Conservation (phyloP, 2,797 vertebrate genomes). For the Diceros bicornis region DNA sequence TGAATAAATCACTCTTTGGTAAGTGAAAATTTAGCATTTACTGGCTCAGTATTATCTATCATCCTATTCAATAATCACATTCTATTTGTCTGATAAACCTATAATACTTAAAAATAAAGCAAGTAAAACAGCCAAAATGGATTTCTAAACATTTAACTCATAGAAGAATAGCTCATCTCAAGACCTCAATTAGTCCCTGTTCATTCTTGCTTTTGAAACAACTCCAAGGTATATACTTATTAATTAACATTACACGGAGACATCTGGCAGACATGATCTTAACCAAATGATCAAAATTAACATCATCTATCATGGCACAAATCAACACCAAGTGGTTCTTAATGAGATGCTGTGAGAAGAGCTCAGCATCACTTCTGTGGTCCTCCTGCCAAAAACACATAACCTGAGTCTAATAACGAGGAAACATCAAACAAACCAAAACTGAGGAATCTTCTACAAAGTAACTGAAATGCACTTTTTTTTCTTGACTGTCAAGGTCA, state of each 20-base stretch:
- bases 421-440: conserved; percentile 18
- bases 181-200: not conserved
- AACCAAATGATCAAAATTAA: conserved; percentile 5
- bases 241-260: not conserved
- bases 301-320: not conserved
- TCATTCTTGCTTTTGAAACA: not conserved
- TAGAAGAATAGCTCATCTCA: not conserved
- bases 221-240: not conserved
- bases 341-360: not conserved
- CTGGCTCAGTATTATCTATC: not conserved
- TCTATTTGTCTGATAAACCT: conserved; percentile 20
- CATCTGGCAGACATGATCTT: not conserved
- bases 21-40: not conserved
- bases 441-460: not conserved
- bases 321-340: not conserved
- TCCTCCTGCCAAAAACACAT: not conserved
- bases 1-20: not conserved
- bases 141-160: conserved; percentile 31
- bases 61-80: not conserved
- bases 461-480: not conserved
- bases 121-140: not conserved
- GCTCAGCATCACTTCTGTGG: not conserved
- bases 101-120: not conserved
- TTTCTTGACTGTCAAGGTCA: not conserved
- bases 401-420: not conserved